These are phyloP conservation scores for Labeo calbasu DNA, from an alignment of 2,797 vertebrate species.

Conservation along the genomic window DNA sequence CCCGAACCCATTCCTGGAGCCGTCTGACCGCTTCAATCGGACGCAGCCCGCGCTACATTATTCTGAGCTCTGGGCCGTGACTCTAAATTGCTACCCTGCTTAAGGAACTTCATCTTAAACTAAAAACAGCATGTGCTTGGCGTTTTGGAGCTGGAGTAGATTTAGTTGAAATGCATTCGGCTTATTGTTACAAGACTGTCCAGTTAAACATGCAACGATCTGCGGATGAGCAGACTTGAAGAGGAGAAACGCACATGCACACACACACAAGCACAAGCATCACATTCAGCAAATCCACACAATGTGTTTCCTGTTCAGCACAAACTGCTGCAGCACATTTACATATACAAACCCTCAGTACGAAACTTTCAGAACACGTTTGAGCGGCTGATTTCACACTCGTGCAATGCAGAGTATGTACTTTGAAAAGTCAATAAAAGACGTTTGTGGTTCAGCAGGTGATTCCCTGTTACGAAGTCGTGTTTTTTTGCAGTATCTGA, in stretches of 20 bases:
- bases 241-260: background rate
- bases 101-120: background rate
- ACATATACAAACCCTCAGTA: background rate
- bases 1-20: background rate
- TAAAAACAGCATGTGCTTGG: background rate
- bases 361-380: background rate
- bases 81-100: background rate
- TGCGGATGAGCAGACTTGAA: no score
- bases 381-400: background rate
- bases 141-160: background rate
- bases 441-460: background rate
- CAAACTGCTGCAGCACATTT: background rate
- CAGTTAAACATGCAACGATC: background rate
- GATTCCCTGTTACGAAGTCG: background rate
- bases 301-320: conserved; percentile 24
- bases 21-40: background rate
- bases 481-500: background rate
- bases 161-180: background rate
- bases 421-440: background rate
- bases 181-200: background rate
- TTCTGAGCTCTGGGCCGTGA: background rate
- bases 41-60: background rate
- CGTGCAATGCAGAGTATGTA: background rate
- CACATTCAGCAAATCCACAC: background rate
- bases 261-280: background rate